Evolutionary conservation across 2,797 vertebrate genomes (phyloP), one percentile per base, ranked within the genome.

Genomic region (Manis javanica): DNA sequence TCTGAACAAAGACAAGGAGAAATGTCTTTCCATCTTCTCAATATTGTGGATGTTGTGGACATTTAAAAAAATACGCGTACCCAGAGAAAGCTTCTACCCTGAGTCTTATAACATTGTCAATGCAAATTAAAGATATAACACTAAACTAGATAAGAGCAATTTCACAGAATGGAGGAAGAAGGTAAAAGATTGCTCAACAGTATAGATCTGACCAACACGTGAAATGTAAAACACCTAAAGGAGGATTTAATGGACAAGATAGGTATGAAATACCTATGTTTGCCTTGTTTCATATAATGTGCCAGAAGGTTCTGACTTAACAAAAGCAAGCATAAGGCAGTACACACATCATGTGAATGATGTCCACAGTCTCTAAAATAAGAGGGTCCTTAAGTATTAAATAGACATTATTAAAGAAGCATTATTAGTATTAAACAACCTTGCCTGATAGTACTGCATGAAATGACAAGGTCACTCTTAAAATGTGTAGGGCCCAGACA

Each of bases 331-430:
- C 49, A 68, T 21, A 78, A 64, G 21, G 64, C 13, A 78, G 15
- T 26, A 8, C 51, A 53, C 3, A 2, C 46, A 14, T 61, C 59
- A 57, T 10, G 10, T 49, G 59, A 82, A 66, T 64, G 21, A 78
- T 29, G 68, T 13, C 29, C 49, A 72, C 2, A 78, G 51, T 46
- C 74, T 15, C 51, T 11, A 37, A 57, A 66, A 86, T 78, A 91
- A 85, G 42, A 68, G 34, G 78, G 88, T 82, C 57, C 72, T 69
- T 96, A 92, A 78, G 39, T 29, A 92, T 51, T 79, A 79, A 69
- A 81, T 10, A 57, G 46, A 31, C 37, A 57, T 9, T 46, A 46
- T 46, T 46, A 46, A 46, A 46, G 7, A 46, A 46, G 42, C 42
- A 46, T 46, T 46, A 46, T 46, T 46, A 74, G 39, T 29, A 92